These are phyloP conservation scores for Lasioglossum lativentre DNA, from an alignment of 2,888 invertebrate genomes.

Conservation along the genomic window DNA sequence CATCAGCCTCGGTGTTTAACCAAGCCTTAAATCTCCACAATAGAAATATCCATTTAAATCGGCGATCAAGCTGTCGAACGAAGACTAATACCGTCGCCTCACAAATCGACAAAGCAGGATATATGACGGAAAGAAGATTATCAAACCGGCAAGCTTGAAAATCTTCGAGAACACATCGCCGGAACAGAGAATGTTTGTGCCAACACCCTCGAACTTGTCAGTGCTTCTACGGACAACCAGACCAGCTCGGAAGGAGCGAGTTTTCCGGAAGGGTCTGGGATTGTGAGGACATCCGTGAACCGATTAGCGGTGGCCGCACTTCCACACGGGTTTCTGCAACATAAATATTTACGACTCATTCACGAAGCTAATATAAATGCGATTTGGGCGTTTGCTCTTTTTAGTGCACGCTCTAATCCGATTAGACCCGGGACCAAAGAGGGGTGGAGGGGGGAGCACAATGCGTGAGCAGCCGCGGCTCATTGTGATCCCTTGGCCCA, in stretches of 20 bases:
- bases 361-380: conserved; percentile 84
- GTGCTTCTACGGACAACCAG: neutral
- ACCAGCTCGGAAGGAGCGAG: conserved; percentile 5
- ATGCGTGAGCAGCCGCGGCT: conserved; percentile 68
- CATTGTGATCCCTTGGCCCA: conserved; percentile 69
- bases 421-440: conserved; percentile 74
- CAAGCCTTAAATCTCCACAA: neutral
- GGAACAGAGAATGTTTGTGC: neutral
- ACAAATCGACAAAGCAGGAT: neutral
- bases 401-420: conserved; percentile 83
- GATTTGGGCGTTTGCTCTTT: conserved; percentile 85
- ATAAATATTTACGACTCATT: conserved; percentile 85
- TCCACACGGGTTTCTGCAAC: conserved; percentile 75
- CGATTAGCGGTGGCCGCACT: conserved; percentile 81
- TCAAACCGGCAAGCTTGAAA: neutral
- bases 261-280: conserved; percentile 68
- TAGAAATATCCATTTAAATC: neutral
- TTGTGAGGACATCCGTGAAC: conserved; percentile 81
- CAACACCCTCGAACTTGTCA: neutral
- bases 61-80: neutral
- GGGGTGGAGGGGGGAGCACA: conserved; percentile 48
- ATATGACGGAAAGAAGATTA: conserved; percentile 6
- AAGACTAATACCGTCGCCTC: neutral
- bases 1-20: neutral
- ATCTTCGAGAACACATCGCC: neutral